Conservation (phyloP, 2,797 vertebrate species). For the Pseudochaenichthys georgianus region DNA sequence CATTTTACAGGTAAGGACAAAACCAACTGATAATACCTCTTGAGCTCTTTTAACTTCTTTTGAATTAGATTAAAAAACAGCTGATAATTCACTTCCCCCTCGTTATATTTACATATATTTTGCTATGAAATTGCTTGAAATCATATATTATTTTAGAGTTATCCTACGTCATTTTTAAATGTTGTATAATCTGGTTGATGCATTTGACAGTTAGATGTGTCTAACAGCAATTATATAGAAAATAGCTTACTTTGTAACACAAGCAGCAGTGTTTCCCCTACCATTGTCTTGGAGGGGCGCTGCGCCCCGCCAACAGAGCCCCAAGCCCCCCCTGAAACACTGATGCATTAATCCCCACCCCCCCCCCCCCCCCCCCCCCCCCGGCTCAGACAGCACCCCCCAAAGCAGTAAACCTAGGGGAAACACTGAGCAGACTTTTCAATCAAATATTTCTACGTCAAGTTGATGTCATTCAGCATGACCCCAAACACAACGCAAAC, state of each 20-base stretch:
- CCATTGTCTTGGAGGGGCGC: too few relatives aligned
- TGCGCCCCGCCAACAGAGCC: too few relatives aligned
- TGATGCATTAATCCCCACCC: too few relatives aligned
- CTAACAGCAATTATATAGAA: neutral
- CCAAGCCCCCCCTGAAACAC: too few relatives aligned
- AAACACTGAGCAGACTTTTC: neutral
- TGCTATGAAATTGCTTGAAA: neutral
- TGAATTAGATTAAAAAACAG: constrained; percentile 13
- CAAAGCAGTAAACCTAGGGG: too few relatives aligned
- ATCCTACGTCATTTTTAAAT: neutral
- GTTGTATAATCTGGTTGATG: neutral
- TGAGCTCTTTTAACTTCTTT: constrained; percentile 6
- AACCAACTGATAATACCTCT: neutral
- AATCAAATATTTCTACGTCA: constrained; percentile 31
- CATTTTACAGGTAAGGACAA: constrained; percentile 86
- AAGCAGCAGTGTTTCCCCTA: neutral
- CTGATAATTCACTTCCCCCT: neutral
- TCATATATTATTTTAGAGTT: constrained; percentile 10
- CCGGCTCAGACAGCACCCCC: too few relatives aligned
- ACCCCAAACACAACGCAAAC: constrained; percentile 28
- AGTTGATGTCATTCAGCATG: constrained; percentile 29
- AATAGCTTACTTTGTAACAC: constrained; percentile 5
- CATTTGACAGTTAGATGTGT: constrained; percentile 2
- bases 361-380: too few relatives aligned
- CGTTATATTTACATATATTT: constrained; percentile 6